Evolutionary conservation across 1,140 invertebrate species (phyloP), one percentile per base, ranked within the genome.

Genomic region (Drosophila nebulosa): DNA sequence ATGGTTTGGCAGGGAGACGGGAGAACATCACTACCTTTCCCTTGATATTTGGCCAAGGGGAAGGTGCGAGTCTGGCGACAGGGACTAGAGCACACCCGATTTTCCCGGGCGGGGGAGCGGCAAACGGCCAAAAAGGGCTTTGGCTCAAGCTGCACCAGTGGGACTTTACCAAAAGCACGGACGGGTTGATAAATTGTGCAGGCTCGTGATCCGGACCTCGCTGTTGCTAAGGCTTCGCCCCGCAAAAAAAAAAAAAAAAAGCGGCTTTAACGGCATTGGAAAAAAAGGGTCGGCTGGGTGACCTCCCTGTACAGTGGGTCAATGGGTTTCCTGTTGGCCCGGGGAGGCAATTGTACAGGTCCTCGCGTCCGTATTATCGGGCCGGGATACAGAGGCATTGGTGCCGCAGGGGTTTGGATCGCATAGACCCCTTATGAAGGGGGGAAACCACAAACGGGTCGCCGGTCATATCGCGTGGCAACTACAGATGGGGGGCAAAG

Each of bases 381-480:
- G 94, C 1, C 96, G 96, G 0, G 96, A 96, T 24, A 94, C 94
- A 78, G 97, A 98, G 12, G 97, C 96, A 84, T 97, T 96, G 0
- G 86, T 91, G 1, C 97, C 97, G 79, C 97, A 98, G 14, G 96
- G 96, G 92, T 97, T 97, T 0, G 96, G 96, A 52, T 94, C 93
- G 81, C 96, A 97, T 0, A 97, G 92, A 85, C 78, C 93, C 96
- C 79, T 95, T 94, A 90, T 95, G 78, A 97, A 97, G 56, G 95
- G 95, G 75, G 96, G 93, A 91, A 97, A 72, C 93, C 1, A 95
- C 92, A 91, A 97, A 97, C 12, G 96, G 96, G 93, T 97, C 95
- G 2, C 96, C 96, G 21, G 96, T 97, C 95, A 96, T 97, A 84
- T 96, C 95, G 79, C 93, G 95, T 2, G 96, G 96, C 97, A 98